Percentiles rank a stretch among this genome's conserved stretches.
These are phyloP conservation scores for Threskiornis aethiopicus DNA, from an alignment of 2,797 vertebrate genomes.

Conservation along the genomic window DNA sequence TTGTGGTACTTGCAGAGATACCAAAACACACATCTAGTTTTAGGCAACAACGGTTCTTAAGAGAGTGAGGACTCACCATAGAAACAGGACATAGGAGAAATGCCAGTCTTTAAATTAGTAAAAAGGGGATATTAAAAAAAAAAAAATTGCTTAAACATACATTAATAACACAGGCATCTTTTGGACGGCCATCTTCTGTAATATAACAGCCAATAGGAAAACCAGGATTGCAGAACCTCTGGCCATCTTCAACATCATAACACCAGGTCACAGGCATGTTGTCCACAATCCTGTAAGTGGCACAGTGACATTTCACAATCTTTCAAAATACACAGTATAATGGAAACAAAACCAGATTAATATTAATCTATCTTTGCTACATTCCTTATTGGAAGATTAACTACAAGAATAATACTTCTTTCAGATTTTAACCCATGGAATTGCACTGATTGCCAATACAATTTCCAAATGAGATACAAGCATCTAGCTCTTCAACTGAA, in stretches of 20 bases:
- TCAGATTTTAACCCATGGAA: background rate
- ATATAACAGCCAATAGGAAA: constrained; percentile 93
- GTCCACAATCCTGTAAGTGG: constrained; percentile 86
- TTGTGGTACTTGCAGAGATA: background rate
- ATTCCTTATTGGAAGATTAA: background rate
- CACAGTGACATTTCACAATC: background rate
- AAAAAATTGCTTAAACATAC: constrained; percentile 72
- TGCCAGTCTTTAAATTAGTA: background rate
- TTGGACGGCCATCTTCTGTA: constrained; percentile 84
- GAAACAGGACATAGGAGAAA: background rate
- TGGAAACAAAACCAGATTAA: background rate
- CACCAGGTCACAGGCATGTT: constrained; percentile 98
- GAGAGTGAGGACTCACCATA: background rate
- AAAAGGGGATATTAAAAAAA: background rate
- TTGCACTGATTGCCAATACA: background rate
- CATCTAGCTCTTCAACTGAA: background rate
- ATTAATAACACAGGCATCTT: constrained; percentile 92
- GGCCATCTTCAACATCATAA: constrained; percentile 90
- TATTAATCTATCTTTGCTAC: background rate
- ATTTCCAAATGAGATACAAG: background rate
- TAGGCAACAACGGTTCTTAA: background rate
- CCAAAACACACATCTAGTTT: background rate
- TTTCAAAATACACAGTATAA: background rate
- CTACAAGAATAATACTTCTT: background rate
- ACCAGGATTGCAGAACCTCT: constrained; percentile 93